A percentile compares a stretch with the other conserved stretches of the same genome.
phyloP scores from a whole-genome alignment of 2,113 vertebrate species.

The Romanogobio albipinnatus region DNA sequence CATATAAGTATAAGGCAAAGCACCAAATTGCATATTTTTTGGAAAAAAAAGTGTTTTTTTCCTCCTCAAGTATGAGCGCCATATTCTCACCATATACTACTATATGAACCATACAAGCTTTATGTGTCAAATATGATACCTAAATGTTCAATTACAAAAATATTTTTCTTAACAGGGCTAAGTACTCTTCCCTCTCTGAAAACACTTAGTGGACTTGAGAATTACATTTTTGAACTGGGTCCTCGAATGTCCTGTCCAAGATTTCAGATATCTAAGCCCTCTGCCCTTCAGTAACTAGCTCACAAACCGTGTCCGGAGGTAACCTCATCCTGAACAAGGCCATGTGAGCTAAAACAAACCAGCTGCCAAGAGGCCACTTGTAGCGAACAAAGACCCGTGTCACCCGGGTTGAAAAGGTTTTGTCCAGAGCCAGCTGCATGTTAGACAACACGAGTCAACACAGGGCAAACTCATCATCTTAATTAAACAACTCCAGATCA shows the following conservation, averaged over 20 bases:
- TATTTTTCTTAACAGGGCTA: not conserved
- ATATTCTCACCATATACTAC: not conserved
- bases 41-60: not conserved
- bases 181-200: not conserved
- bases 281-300: slow-evolving; percentile 34
- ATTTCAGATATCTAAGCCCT: slow-evolving; percentile 9
- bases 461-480: not conserved
- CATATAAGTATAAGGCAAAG: not conserved
- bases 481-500: not conserved
- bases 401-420: slow-evolving; percentile 12
- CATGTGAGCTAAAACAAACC: slow-evolving; percentile 16
- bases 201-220: not conserved
- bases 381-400: not conserved
- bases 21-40: not conserved
- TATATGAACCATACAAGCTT: not conserved
- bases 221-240: not conserved
- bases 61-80: not conserved
- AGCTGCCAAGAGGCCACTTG: slow-evolving; percentile 19
- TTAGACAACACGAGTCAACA: not conserved
- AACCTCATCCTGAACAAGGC: slow-evolving; percentile 48
- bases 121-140: not conserved
- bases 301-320: slow-evolving; percentile 46
- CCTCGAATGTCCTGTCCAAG: slow-evolving; percentile 48
- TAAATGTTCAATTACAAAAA: not conserved
- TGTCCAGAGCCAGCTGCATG: not conserved